Base-by-base conservation (phyloP, 2,113 vertebrate species). In the Scomber colias region DNA sequence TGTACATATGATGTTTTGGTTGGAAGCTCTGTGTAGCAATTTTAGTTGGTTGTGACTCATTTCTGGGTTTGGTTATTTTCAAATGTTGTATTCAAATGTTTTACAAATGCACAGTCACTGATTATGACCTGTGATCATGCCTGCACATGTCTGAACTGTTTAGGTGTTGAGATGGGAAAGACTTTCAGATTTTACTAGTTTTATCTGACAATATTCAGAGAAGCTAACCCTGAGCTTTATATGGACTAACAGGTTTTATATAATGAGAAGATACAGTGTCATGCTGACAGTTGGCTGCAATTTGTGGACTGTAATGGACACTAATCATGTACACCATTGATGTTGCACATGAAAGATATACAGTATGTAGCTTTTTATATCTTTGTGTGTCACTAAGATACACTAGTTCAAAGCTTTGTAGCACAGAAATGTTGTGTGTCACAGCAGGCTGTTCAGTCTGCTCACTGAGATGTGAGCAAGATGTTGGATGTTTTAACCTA, bases 401-500 rank as follows among this genome's bases (percentile, higher is more conserved):
- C 27, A 75, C 0, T 11, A 40, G 53, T 40, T 5, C 24, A 55
- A 13, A 48, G 27, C 21, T 12, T 7, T 10, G 31, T 21, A 60
- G 35, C 59, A n/a, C 63, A 68, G 60, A 51, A n/a, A 14, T 8
- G 59, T 51, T 61, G 64, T 40, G 55, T 70, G 49, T 35, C 65
- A 2, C 83, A 81, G 80, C 73, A 50, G 75, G 73, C 14, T 78
- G 40, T 9, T 67, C 45, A 45, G 70, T 4, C 30, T 11, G 69
- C 53, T 40, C 21, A 68, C 56, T 62, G 88, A 82, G 68, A 55
- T 74, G 69, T 59, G 11, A 69, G 62, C 21, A 75, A 69, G 59
- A 72, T 35, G 61, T n/a, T 65, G 30, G 35, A 54, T 69, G 51
- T 51, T 66, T 71, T 21, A 77, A 69, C 63, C 59, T 44, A 12